Evolutionary conservation across 2,888 invertebrate species (phyloP).

Genomic region (Seladonia tumulorum): DNA sequence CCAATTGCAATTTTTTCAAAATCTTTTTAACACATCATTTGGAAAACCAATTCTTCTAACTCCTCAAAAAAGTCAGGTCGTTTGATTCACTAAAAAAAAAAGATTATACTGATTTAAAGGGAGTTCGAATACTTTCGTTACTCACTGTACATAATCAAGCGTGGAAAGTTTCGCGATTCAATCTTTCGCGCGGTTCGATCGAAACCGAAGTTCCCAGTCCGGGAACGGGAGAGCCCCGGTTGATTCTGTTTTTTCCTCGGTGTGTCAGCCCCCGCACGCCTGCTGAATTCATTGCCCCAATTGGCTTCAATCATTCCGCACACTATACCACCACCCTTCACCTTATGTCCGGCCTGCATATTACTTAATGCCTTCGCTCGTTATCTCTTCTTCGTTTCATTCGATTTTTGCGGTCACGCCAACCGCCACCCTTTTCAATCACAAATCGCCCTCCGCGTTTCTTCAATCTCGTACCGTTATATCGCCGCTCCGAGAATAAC

Average conservation of each 20-base stretch:
- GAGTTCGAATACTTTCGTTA: too few species aligned
- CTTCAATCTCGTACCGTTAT: neutral
- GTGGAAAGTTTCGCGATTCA: constrained; percentile 1
- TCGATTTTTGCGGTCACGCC: constrained; percentile 58
- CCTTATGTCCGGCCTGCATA: constrained; percentile 33
- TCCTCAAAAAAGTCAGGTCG: too few species aligned
- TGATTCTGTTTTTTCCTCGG: neutral
- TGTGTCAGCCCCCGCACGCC: neutral
- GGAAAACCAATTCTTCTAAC: too few species aligned
- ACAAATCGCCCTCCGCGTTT: neutral
- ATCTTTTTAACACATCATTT: too few species aligned
- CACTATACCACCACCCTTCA: constrained; percentile 47
- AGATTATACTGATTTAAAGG: too few species aligned
- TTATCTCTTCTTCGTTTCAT: constrained; percentile 50
- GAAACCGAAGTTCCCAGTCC: neutral
- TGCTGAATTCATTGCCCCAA: constrained; percentile 24
- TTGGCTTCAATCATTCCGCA: constrained; percentile 19
- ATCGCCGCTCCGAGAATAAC: constrained; percentile 20
- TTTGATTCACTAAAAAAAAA: too few species aligned
- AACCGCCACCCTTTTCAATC: constrained; percentile 51
- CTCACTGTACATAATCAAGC: neutral
- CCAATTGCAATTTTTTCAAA: too few species aligned
- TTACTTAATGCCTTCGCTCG: constrained; percentile 40
- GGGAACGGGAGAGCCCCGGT: neutral
- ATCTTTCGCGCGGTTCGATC: neutral